These are phyloP conservation scores for Discoglossus pictus DNA, from an alignment of 2,797 vertebrate species.

Conservation along the genomic window DNA sequence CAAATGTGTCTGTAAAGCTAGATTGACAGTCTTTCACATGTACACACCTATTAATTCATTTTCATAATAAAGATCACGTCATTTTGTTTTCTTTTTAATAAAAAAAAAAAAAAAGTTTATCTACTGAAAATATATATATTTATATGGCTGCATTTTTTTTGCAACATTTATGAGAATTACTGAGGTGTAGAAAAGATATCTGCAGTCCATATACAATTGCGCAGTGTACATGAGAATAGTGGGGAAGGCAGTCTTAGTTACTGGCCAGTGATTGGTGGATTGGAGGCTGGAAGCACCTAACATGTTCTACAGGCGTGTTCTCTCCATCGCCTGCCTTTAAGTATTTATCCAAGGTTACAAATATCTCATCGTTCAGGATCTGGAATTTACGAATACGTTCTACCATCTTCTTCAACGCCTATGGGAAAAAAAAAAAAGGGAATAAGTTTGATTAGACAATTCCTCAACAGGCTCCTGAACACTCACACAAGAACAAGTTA, in stretches of 20 bases:
- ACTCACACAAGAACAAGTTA: too few species aligned
- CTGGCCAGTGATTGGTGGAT: slow-evolving; percentile 97
- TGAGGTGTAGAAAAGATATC: slow-evolving; percentile 31
- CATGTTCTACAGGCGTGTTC: slow-evolving; percentile 93
- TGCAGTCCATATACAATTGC: slow-evolving; percentile 30
- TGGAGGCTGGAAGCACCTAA: slow-evolving; percentile 96
- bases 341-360: slow-evolving; percentile 94
- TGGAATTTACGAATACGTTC: slow-evolving; percentile 97
- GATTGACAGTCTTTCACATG: too few species aligned
- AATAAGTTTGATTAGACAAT: too few species aligned
- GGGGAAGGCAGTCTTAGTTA: slow-evolving; percentile 70
- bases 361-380: slow-evolving; percentile 92
- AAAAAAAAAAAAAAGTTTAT: slow-evolving; percentile 48
- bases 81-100: slow-evolving; percentile 41
- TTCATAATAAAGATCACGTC: too few species aligned
- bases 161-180: slow-evolving; percentile 31
- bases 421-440: slow-evolving; percentile 21
- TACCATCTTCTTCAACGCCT: slow-evolving; percentile 98
- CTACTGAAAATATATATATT: slow-evolving; percentile 56
- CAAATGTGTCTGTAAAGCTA: slow-evolving; percentile 40
- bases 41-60: too few species aligned
- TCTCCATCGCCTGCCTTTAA: slow-evolving; percentile 93
- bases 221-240: not conserved
- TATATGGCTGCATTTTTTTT: slow-evolving; percentile 29
- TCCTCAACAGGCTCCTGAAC: slow-evolving; percentile 40